Conservation (phyloP, 2,113 vertebrate genomes). For the Merops nubicus region DNA sequence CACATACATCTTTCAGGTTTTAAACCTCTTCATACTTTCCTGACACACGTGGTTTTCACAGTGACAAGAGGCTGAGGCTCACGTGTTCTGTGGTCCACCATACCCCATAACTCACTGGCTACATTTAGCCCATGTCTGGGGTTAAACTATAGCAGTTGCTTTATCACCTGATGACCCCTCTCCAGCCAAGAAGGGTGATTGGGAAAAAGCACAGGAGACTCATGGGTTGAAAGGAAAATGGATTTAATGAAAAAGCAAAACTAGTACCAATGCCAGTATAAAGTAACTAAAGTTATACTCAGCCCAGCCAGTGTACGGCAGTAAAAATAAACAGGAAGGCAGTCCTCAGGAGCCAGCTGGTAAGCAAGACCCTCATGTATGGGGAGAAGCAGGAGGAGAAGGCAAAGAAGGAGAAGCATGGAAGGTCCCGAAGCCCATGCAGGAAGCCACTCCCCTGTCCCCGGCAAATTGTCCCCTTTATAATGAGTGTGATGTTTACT, state of each 20-base stretch:
- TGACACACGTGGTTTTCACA: background rate
- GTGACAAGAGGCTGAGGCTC: background rate
- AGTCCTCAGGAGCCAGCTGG: background rate
- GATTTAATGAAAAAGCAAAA: background rate
- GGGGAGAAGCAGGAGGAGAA: too few species aligned
- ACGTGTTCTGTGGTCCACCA: rapidly evolving
- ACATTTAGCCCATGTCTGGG: background rate
- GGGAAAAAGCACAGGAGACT: background rate
- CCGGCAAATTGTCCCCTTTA: too few species aligned
- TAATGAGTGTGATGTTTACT: too few species aligned
- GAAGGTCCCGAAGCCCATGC: too few species aligned
- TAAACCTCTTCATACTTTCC: background rate
- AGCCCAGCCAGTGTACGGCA: background rate
- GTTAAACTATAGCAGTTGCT: background rate
- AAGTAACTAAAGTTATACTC: background rate
- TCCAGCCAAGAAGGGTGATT: background rate
- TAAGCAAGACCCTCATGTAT: too few species aligned
- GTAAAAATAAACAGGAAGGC: background rate
- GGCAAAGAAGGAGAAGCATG: too few species aligned
- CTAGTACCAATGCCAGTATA: background rate
- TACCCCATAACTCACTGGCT: background rate
- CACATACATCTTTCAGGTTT: background rate
- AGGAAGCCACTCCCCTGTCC: too few species aligned
- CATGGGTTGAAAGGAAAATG: background rate
- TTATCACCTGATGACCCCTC: background rate